Percentiles rank a stretch among this genome's conserved stretches.
Evolutionary conservation across 2,888 invertebrate species (phyloP).

Genomic region (Synanthedon tipuliformis): DNA sequence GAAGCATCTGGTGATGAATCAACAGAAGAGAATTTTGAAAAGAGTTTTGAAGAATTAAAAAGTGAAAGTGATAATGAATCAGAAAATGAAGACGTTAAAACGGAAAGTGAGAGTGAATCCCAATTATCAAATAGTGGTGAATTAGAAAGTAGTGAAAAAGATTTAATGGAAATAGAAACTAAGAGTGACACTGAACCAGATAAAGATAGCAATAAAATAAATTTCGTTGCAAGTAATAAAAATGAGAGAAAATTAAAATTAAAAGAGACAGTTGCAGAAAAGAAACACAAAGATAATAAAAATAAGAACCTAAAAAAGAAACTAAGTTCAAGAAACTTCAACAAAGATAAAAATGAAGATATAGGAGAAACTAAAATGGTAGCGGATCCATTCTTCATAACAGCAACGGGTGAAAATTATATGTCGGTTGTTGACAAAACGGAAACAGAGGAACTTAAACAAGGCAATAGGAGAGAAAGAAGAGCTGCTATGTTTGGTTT

Average conservation of each 20-base stretch:
- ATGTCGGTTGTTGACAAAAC: slow-evolving; percentile 39
- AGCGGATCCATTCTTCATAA: slow-evolving; percentile 61
- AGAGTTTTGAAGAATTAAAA: slow-evolving; percentile 3
- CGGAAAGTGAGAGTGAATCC: background rate
- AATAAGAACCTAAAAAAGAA: slow-evolving; percentile 53
- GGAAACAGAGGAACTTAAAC: slow-evolving; percentile 31
- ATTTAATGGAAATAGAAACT: background rate
- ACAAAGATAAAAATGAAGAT: slow-evolving; percentile 26
- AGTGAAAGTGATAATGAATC: slow-evolving; percentile 3
- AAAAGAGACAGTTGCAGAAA: slow-evolving; percentile 7
- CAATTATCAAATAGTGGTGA: background rate
- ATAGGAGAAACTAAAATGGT: slow-evolving; percentile 28
- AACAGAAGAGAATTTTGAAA: slow-evolving; percentile 4
- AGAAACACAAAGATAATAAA: slow-evolving; percentile 40
- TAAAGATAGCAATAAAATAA: background rate
- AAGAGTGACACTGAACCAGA: background rate
- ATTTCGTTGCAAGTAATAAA: background rate
- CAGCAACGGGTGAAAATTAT: slow-evolving; percentile 53
- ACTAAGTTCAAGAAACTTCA: slow-evolving; percentile 37
- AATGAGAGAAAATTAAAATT: slow-evolving; percentile 1
- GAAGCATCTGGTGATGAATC: slow-evolving; percentile 4
- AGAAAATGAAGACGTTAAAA: slow-evolving; percentile 1
- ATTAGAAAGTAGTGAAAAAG: background rate
- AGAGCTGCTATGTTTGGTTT: slow-evolving; percentile 61
- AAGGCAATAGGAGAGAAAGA: slow-evolving; percentile 53